A percentile compares a stretch with the other conserved stretches of the same genome.
phyloP scores from a whole-genome alignment of 1,140 invertebrate species.

The Diachasma alloeum region DNA sequence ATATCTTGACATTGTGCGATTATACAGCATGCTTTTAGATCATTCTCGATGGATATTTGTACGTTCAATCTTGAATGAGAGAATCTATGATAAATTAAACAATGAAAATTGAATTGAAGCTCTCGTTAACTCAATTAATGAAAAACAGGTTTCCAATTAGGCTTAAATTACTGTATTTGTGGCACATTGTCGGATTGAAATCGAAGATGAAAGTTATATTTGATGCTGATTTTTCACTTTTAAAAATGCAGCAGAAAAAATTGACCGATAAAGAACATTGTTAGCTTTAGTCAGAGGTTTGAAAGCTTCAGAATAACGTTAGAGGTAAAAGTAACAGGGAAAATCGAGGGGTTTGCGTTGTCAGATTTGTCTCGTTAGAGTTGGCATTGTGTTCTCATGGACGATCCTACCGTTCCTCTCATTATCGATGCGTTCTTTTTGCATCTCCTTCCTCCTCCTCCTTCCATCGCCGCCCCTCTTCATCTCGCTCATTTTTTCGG shows the following conservation, averaged over 20 bases:
- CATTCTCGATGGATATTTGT: too few species aligned
- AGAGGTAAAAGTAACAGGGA: not conserved
- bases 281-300: not conserved
- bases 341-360: conserved; percentile 34
- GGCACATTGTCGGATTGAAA: too few species aligned
- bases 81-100: too few species aligned
- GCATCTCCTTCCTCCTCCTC: not conserved
- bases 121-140: too few species aligned
- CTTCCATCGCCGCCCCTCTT: not conserved
- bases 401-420: conserved; percentile 47
- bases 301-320: not conserved
- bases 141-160: too few species aligned
- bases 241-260: not conserved
- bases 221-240: too few species aligned
- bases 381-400: conserved; percentile 59
- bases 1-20: too few species aligned
- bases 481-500: not conserved
- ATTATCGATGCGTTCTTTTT: conserved; percentile 40
- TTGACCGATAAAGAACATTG: not conserved
- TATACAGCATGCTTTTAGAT: too few species aligned
- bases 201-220: too few species aligned
- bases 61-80: too few species aligned
- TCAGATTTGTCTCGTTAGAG: conserved; percentile 66
- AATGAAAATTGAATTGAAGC: too few species aligned
- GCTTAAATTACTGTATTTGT: too few species aligned